These are phyloP conservation scores for Macquaria australasica DNA, from an alignment of 2,113 vertebrate species.

Conservation along the genomic window DNA sequence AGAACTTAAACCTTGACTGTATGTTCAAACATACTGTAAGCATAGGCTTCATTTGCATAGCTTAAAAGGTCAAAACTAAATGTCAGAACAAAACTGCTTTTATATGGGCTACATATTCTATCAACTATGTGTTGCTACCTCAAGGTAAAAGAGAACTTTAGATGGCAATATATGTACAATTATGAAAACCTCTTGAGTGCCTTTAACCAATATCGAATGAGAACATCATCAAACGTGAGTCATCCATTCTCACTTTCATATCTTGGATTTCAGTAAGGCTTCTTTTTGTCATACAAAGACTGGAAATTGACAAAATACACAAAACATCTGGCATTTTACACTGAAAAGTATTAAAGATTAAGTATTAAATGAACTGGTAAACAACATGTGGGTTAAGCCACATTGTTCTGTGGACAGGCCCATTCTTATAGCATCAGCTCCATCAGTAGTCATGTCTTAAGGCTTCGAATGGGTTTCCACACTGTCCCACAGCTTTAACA, in stretches of 20 bases:
- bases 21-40: conserved; percentile 66
- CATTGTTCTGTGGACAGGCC: conserved; percentile 64
- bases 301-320: conserved; percentile 58
- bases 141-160: conserved; percentile 43
- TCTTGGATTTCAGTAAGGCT: conserved; percentile 73
- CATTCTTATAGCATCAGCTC: conserved; percentile 68
- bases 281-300: conserved; percentile 58
- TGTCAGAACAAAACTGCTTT: conserved; percentile 71
- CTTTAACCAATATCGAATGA: conserved; percentile 83
- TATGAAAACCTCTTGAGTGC: conserved; percentile 59
- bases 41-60: conserved; percentile 84
- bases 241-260: conserved; percentile 84
- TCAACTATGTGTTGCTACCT: conserved; percentile 65
- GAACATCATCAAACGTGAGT: conserved; percentile 80
- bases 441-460: conserved; percentile 76
- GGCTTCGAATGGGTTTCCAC: conserved; percentile 75
- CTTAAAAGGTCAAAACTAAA: conserved; percentile 69
- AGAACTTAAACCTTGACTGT: conserved; percentile 41
- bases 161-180: conserved; percentile 56
- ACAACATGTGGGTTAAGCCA: conserved; percentile 62
- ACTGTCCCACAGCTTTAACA: conserved; percentile 58
- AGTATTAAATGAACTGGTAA: conserved; percentile 57
- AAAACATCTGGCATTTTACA: conserved; percentile 58
- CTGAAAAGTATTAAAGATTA: conserved; percentile 46
- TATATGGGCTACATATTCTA: conserved; percentile 76